phyloP scores from a whole-genome alignment of 2,113 vertebrate genomes.

The Sarotherodon lohbergeri region DNA sequence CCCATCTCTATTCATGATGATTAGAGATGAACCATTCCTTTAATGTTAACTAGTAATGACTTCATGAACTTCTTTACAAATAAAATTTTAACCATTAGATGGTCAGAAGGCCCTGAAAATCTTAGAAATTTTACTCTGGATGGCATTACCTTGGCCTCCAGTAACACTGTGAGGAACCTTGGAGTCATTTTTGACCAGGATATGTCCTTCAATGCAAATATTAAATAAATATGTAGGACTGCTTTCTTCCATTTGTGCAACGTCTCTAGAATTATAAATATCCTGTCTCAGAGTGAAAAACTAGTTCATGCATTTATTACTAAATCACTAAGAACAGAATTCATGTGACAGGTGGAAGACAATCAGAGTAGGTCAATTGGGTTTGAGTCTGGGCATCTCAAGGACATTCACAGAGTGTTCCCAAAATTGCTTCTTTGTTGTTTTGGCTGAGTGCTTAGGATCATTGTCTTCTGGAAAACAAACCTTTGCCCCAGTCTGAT shows the following conservation, averaged over 20 bases:
- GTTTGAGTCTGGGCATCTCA: neutral
- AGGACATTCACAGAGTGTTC: neutral
- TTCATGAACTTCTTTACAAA: neutral
- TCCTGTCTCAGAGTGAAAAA: neutral
- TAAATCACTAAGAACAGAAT: neutral
- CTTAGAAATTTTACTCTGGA: accelerated
- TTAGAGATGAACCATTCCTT: neutral
- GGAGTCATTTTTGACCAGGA: neutral
- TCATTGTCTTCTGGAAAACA: neutral
- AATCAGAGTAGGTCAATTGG: neutral
- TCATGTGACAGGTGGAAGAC: neutral
- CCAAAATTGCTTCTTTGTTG: neutral
- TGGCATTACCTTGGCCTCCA: neutral
- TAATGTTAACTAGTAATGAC: neutral
- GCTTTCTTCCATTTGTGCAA: neutral
- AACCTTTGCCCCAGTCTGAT: neutral
- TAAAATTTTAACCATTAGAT: neutral
- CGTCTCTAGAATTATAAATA: neutral
- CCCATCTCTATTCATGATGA: neutral
- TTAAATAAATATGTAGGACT: neutral
- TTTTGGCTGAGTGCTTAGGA: neutral
- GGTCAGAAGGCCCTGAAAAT: neutral
- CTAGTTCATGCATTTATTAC: neutral
- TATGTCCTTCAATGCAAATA: neutral
- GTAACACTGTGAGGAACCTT: neutral